Base-by-base conservation (phyloP, 2,797 vertebrate genomes). In the Bothrops alternatus region DNA sequence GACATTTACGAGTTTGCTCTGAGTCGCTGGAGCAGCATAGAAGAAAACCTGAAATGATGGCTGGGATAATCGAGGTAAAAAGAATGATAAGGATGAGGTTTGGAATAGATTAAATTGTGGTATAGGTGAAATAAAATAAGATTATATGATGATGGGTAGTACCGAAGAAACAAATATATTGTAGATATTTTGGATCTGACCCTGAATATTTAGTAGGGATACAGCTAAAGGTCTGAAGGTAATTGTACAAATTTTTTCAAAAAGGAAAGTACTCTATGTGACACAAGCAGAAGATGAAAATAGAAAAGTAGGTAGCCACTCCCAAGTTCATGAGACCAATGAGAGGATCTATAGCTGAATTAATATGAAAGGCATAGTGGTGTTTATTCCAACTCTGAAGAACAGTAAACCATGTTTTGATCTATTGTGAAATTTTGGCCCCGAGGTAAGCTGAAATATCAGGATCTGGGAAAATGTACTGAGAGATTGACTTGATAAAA, bases 391-490 rank as follows among this genome's bases (percentile, higher is more conserved):
- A 25, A 26, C 53, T 86, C 32, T 65, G 86, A 93, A 93, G 69
- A 94, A 92, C 88, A 93, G 0, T 13, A 82, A 63, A 18, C 18
- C 61, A 23, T 28, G 86, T 61, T 61, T 82, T 55, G 20, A 14
- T 58, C 28, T 25, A 23, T 63, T 89, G 85, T 90, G 88, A n/a
- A 87, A 88, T 91, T 50, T 91, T 93, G 94, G 90, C 91, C 92
- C 87, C 89, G 86, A 82, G n/a, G 92, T 65, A 42, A 42, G 37
- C 20, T 47, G 56, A 86, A 56, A 32, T 93, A 69, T 93, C 91
- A 93, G 92, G 91, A 91, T 95, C 92, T 91, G 93, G 95, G 93
- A 92, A 26, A 94, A 56, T 55, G 61, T n/a, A 91, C 90, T 92
- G 90, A 94, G 93, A 61, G 91, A 25, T 90, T 95, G 95, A 78